These are phyloP conservation scores for Cepphus grylle DNA, from an alignment of 2,113 vertebrate genomes.

Conservation along the genomic window DNA sequence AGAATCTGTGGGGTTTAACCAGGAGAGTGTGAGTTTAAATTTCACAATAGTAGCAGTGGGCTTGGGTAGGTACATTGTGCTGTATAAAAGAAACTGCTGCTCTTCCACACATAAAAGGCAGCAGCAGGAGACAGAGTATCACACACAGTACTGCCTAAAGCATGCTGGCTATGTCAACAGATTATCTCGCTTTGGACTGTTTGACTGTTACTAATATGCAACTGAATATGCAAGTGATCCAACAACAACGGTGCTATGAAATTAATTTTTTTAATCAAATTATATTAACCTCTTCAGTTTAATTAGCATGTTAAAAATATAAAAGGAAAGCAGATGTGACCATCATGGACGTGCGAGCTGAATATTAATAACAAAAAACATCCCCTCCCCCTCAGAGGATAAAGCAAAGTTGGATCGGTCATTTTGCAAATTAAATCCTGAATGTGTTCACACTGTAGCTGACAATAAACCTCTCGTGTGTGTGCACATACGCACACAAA, in stretches of 20 bases:
- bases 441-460: not conserved
- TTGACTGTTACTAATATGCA: slow-evolving; percentile 72
- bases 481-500: not conserved
- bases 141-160: slow-evolving; percentile 70
- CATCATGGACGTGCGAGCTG: not conserved
- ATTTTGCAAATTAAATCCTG: slow-evolving; percentile 27
- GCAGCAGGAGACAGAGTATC: slow-evolving; percentile 65
- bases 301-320: slow-evolving; percentile 53
- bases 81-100: not conserved
- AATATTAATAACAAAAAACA: slow-evolving; percentile 39
- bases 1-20: not conserved
- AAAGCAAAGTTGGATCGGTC: slow-evolving; percentile 38
- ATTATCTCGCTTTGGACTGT: slow-evolving; percentile 70
- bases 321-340: slow-evolving; percentile 58
- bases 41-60: not conserved
- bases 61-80: not conserved
- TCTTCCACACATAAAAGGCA: slow-evolving; percentile 9
- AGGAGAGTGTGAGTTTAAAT: not conserved
- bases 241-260: slow-evolving; percentile 2
- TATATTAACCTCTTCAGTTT: slow-evolving; percentile 54
- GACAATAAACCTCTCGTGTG: not conserved
- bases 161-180: slow-evolving; percentile 75
- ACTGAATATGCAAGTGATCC: slow-evolving; percentile 67
- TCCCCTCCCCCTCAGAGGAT: slow-evolving; percentile 36
- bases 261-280: slow-evolving; percentile 50